These are phyloP conservation scores for Cydia amplana DNA, from an alignment of 1,140 invertebrate genomes.

Conservation along the genomic window DNA sequence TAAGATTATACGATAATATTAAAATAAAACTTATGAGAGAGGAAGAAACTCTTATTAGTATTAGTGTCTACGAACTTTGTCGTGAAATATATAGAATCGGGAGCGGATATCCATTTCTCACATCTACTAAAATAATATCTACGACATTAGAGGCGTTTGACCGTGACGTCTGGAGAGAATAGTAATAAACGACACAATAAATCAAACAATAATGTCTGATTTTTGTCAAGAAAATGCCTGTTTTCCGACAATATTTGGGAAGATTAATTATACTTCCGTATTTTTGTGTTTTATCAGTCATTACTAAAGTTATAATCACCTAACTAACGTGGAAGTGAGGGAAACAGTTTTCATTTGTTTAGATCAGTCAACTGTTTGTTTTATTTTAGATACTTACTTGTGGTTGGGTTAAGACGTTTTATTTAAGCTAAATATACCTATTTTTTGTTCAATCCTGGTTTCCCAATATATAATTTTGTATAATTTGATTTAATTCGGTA, in stretches of 20 bases:
- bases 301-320: not conserved
- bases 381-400: too few species aligned
- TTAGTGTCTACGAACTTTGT: not conserved
- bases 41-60: not conserved
- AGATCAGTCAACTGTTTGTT: too few species aligned
- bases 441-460: too few species aligned
- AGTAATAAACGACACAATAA: not conserved
- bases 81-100: not conserved
- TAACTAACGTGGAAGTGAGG: too few species aligned
- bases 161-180: not conserved
- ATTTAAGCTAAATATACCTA: too few species aligned
- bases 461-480: too few species aligned
- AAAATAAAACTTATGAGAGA: not conserved
- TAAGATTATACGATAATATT: not conserved
- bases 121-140: not conserved
- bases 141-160: not conserved
- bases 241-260: not conserved
- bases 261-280: constrained; percentile 19
- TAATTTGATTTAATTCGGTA: too few species aligned
- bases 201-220: not conserved
- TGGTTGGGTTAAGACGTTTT: too few species aligned
- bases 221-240: not conserved
- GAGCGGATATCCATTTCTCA: constrained; percentile 21
- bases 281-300: not conserved
- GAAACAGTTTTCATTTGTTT: too few species aligned